Percentiles rank a stretch among this genome's conserved stretches.
These are phyloP conservation scores for Amphilophus citrinellus DNA, from an alignment of 2,113 vertebrate genomes.

Conservation along the genomic window DNA sequence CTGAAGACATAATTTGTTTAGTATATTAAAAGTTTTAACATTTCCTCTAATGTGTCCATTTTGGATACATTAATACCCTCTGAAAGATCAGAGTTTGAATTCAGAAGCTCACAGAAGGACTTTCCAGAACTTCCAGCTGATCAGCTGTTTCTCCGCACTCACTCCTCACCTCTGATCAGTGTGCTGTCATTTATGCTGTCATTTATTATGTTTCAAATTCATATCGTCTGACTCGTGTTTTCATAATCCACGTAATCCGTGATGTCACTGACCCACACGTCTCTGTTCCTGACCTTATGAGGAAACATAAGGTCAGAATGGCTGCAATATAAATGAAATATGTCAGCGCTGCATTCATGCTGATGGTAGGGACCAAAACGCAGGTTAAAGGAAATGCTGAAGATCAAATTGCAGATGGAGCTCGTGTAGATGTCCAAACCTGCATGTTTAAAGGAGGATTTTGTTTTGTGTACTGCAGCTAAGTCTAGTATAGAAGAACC, in stretches of 20 bases:
- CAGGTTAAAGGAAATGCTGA: too few species aligned
- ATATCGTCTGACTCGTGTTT: not conserved
- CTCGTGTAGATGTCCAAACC: too few species aligned
- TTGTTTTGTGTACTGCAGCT: not conserved
- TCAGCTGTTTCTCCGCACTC: not conserved
- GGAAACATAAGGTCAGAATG: not conserved
- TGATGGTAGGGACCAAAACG: too few species aligned
- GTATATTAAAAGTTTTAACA: not conserved
- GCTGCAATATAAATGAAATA: too few species aligned
- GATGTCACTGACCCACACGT: not conserved
- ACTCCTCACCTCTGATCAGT: not conserved
- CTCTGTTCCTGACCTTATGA: too few species aligned
- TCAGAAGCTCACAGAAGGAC: rapidly evolving
- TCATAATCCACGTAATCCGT: too few species aligned
- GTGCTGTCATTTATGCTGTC: not conserved
- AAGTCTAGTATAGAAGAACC: not conserved
- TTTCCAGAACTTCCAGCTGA: not conserved
- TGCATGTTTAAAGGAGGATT: too few species aligned
- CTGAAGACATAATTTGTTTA: not conserved
- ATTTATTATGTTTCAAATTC: not conserved
- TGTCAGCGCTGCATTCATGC: too few species aligned
- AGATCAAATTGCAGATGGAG: too few species aligned
- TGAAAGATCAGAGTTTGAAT: not conserved
- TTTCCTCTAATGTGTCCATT: not conserved
- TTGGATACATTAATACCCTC: not conserved